phyloP scores from a whole-genome alignment of 2,888 invertebrate genomes.

The Ecliptopera silaceata region DNA sequence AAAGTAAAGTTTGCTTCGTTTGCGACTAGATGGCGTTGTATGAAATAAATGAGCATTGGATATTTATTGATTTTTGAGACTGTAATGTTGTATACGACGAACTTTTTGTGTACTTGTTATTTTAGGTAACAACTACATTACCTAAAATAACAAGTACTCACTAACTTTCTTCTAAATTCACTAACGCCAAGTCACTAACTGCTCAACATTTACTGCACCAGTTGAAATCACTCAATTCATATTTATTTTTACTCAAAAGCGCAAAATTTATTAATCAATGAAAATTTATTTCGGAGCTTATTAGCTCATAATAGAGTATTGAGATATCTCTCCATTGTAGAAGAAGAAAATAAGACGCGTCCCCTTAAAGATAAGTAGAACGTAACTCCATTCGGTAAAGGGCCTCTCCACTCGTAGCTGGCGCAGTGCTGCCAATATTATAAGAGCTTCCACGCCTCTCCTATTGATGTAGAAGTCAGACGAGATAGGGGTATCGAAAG shows the following conservation, averaged over 20 bases:
- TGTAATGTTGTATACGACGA: no score
- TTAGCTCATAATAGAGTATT: slow-evolving; percentile 61
- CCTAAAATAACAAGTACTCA: no score
- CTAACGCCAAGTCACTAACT: no score
- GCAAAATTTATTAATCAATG: background rate
- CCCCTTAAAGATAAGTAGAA: slow-evolving; percentile 80
- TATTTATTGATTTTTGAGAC: no score
- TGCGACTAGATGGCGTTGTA: no score
- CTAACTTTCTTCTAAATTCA: no score
- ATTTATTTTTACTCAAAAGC: background rate
- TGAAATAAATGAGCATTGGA: no score
- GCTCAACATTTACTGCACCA: no score
- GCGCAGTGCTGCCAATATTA: slow-evolving; percentile 67
- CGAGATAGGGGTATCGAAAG: slow-evolving; percentile 63
- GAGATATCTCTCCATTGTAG: slow-evolving; percentile 66
- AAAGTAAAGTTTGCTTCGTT: no score
- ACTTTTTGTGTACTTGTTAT: no score
- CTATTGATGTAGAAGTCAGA: slow-evolving; percentile 60
- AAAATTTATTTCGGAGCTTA: slow-evolving; percentile 45
- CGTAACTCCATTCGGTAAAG: slow-evolving; percentile 81
- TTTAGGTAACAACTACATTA: no score
- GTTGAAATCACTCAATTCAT: no score
- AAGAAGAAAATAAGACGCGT: slow-evolving; percentile 78
- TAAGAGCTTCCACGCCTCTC: slow-evolving; percentile 60
- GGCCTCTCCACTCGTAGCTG: slow-evolving; percentile 74